Evolutionary conservation across 2,888 invertebrate genomes (phyloP), one percentile per base, ranked within the genome.

Genomic region (Caenorhabditis sp.): DNA sequence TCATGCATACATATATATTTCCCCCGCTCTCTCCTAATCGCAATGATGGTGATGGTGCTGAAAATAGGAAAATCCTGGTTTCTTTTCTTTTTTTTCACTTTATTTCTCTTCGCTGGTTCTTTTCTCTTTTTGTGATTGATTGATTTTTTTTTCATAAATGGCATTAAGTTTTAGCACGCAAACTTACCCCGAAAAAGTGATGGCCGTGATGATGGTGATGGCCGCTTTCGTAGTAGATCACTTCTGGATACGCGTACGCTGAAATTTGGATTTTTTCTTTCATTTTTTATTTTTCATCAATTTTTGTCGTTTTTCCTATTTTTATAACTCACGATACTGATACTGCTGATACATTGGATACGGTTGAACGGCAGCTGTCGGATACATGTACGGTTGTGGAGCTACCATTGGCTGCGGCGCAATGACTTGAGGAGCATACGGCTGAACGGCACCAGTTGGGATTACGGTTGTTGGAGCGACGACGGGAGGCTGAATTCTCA

Each of bases 21-120:
- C 4, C 32, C 13, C 40, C 13, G 40, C 13, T 40, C 13, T 32
- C 32, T 32, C 32, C 32, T 50, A 72, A 32, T 74, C 67, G 40
- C 79, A 79, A 15, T 79, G 79, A 62, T 79, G 79, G 28, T 72
- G 72, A 35, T 72, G 72, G 35, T 79, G 79, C 37, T 61, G 61
- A 61, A 61, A 40, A 40, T 40, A 32, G 5, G 9, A 32, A n/a
- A n/a, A n/a, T n/a, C n/a, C n/a, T n/a, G n/a, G n/a, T n/a, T n/a
- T n/a, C n/a, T n/a, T n/a, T n/a, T n/a, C n/a, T n/a, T n/a, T n/a
- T n/a, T n/a, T n/a, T n/a, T n/a, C n/a, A n/a, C n/a, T n/a, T n/a
- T n/a, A n/a, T n/a, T n/a, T n/a, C n/a, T n/a, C n/a, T n/a, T n/a
- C n/a, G n/a, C n/a, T n/a, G n/a, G n/a, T n/a, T n/a, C n/a, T n/a